A percentile compares a stretch with the other conserved stretches of the same genome.
Conservation (phyloP, 2,797 vertebrate species). For the Myotis myotis region DNA sequence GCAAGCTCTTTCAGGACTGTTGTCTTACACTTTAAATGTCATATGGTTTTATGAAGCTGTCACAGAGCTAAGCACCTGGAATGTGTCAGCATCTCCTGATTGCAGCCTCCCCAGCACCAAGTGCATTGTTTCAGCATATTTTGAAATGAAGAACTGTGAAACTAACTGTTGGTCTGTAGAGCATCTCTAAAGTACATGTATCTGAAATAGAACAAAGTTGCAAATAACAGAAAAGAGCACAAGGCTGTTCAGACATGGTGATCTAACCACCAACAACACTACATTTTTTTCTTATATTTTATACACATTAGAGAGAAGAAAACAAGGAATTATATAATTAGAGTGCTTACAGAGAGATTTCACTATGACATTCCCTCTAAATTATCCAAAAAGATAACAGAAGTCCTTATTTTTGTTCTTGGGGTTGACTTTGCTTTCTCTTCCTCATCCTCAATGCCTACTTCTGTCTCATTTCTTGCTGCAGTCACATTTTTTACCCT, state of each 20-base stretch:
- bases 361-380: neutral
- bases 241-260: neutral
- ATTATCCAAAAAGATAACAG: neutral
- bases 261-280: neutral
- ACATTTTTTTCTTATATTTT: neutral
- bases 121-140: neutral
- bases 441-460: neutral
- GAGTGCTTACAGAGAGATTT: neutral
- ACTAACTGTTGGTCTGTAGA: neutral
- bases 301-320: neutral
- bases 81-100: neutral
- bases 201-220: neutral
- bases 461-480: neutral
- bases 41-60: neutral
- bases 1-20: neutral
- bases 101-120: neutral
- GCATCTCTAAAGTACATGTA: neutral
- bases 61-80: neutral
- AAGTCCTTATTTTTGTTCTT: neutral
- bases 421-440: neutral
- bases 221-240: neutral
- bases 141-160: neutral
- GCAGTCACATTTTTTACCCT: neutral
- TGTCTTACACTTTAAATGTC: neutral
- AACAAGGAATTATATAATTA: neutral